phyloP scores from a whole-genome alignment of 1,140 invertebrate genomes.

The Scaptomyza graminum region DNA sequence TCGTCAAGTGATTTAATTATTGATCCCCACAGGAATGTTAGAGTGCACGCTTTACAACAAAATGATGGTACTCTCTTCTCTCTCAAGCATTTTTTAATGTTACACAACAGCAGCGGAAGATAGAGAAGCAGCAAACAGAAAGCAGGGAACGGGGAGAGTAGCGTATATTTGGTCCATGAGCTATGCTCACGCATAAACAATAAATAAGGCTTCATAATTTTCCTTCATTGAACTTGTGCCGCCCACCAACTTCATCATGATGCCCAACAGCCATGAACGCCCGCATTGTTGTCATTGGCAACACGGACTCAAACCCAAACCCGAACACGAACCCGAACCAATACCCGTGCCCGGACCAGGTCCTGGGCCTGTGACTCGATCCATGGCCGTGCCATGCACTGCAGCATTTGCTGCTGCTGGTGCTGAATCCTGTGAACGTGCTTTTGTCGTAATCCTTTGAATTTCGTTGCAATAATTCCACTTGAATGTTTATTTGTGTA shows the following conservation, averaged over 20 bases:
- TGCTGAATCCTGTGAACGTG: conserved; percentile 80
- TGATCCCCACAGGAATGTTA: conserved; percentile 7
- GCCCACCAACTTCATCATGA: conserved; percentile 50
- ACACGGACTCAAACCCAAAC: conserved; percentile 50
- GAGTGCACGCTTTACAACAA: conserved; percentile 3
- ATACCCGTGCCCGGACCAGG: conserved; percentile 4
- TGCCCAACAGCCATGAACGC: conserved; percentile 43
- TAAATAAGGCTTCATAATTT: conserved; percentile 83
- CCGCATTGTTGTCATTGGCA: conserved; percentile 79
- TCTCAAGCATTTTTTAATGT: conserved; percentile 38
- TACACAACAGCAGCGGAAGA: conserved; percentile 38
- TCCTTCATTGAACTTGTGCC: conserved; percentile 74
- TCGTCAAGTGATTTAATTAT: too few relatives aligned
- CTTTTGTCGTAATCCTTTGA: conserved; percentile 83
- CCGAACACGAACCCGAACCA: background rate
- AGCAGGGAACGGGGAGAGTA: background rate
- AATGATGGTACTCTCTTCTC: conserved; percentile 8
- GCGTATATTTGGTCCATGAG: conserved; percentile 48
- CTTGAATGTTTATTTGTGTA: conserved; percentile 83
- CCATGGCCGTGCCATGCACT: conserved; percentile 69
- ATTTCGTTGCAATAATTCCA: conserved; percentile 84
- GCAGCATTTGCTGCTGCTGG: conserved; percentile 51
- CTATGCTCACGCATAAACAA: conserved; percentile 82
- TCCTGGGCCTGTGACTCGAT: conserved; percentile 46
- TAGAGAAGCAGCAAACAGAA: background rate